phyloP scores from a whole-genome alignment of 2,113 vertebrate genomes.

The Xiphophorus couchianus region DNA sequence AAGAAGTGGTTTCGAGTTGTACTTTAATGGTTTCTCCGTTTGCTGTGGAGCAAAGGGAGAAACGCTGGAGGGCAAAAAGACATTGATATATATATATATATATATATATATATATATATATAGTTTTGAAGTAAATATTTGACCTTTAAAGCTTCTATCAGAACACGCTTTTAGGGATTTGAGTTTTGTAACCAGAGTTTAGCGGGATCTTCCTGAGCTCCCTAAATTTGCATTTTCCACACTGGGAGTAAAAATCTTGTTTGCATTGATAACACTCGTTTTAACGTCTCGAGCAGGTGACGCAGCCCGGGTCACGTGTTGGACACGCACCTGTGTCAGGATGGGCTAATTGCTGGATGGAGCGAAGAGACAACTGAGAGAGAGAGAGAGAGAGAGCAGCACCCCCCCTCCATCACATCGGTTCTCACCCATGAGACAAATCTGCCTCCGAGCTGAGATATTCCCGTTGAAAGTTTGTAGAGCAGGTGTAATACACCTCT shows the following conservation, averaged over 20 bases:
- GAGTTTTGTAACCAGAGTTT: background rate
- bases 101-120: too few species aligned
- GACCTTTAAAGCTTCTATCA: background rate
- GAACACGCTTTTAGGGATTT: background rate
- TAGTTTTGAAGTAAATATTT: background rate
- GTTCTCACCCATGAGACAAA: too few species aligned
- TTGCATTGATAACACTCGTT: background rate
- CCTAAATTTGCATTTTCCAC: background rate
- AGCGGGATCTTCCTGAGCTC: background rate
- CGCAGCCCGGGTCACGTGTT: conserved; percentile 18
- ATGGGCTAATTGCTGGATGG: conserved; percentile 30
- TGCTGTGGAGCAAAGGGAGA: too few species aligned
- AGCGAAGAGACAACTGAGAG: background rate
- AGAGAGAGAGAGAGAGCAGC: background rate
- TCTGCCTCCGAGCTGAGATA: too few species aligned
- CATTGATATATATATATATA: too few species aligned
- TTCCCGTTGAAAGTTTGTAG: background rate
- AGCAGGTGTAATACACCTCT: background rate
- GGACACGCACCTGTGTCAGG: conserved; percentile 34
- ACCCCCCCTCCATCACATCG: background rate
- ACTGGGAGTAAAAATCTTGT: background rate
- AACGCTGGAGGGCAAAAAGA: too few species aligned
- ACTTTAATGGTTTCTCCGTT: too few species aligned
- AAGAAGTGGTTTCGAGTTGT: too few species aligned
- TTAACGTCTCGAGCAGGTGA: background rate